phyloP scores from a whole-genome alignment of 2,113 vertebrate genomes.

The Podiceps cristatus region DNA sequence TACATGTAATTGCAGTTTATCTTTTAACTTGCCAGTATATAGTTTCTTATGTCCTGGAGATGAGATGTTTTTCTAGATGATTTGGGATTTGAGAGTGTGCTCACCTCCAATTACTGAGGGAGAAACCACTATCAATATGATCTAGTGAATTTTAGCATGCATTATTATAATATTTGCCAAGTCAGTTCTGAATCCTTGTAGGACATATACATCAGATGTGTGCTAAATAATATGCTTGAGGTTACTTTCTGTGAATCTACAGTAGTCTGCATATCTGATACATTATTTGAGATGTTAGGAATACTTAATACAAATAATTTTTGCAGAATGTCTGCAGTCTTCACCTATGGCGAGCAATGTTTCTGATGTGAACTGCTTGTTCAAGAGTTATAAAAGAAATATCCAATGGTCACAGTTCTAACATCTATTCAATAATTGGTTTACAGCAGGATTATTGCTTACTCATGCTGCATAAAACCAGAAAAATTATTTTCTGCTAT shows the following conservation, averaged over 20 bases:
- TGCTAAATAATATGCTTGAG: not conserved
- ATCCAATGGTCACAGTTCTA: not conserved
- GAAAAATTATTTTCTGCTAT: not conserved
- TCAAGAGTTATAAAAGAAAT: not conserved
- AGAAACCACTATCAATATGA: not conserved
- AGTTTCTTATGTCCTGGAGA: not conserved
- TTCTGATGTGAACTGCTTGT: not conserved
- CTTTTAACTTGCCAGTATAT: not conserved
- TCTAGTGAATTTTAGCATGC: not conserved
- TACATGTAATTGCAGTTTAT: not conserved
- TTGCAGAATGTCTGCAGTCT: not conserved
- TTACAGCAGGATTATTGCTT: slow-evolving; percentile 44
- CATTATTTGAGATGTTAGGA: not conserved
- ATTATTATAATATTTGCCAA: not conserved
- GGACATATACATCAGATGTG: not conserved
- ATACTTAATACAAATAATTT: not conserved
- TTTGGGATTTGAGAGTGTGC: not conserved
- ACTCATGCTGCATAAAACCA: not conserved
- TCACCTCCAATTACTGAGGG: not conserved
- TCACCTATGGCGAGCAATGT: not conserved
- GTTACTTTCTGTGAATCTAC: not conserved
- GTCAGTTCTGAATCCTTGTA: not conserved
- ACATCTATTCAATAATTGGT: not conserved
- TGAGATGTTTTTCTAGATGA: not conserved
- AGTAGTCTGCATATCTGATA: not conserved